phyloP scores from a whole-genome alignment of 2,797 vertebrate genomes.

The Hippopotamyrus pictus region DNA sequence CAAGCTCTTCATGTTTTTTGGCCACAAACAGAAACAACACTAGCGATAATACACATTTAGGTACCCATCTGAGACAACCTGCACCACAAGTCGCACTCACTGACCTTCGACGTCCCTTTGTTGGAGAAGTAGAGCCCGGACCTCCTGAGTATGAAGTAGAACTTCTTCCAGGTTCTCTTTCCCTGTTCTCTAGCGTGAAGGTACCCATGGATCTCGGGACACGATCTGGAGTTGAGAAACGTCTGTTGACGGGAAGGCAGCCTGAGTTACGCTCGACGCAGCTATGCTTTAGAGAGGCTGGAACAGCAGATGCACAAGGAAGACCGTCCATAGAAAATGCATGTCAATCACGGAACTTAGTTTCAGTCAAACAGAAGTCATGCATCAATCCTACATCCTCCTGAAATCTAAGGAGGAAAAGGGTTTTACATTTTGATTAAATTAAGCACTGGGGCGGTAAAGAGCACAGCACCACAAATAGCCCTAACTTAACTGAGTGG shows the following conservation, averaged over 20 bases:
- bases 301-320: slow-evolving; percentile 1
- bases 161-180: slow-evolving; percentile 91
- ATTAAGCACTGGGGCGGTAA: not conserved
- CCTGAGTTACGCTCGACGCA: not conserved
- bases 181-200: slow-evolving; percentile 87
- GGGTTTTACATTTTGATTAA: not conserved
- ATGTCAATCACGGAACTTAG: not conserved
- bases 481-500: not conserved
- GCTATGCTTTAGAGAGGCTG: not conserved
- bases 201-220: slow-evolving; percentile 91
- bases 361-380: not conserved
- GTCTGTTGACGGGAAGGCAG: slow-evolving; percentile 63
- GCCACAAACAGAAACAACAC: not conserved
- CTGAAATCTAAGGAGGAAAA: not conserved
- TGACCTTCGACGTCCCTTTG: slow-evolving; percentile 94
- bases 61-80: not conserved
- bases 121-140: slow-evolving; percentile 98
- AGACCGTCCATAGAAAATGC: not conserved
- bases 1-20: not conserved
- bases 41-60: not conserved
- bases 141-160: slow-evolving; percentile 89
- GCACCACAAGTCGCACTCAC: slow-evolving; percentile 17
- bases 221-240: slow-evolving; percentile 87
- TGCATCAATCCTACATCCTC: not conserved
- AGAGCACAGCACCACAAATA: not conserved